These are phyloP conservation scores for Mongoloraphidia duomilia DNA, from an alignment of 2,888 invertebrate genomes.

Conservation along the genomic window DNA sequence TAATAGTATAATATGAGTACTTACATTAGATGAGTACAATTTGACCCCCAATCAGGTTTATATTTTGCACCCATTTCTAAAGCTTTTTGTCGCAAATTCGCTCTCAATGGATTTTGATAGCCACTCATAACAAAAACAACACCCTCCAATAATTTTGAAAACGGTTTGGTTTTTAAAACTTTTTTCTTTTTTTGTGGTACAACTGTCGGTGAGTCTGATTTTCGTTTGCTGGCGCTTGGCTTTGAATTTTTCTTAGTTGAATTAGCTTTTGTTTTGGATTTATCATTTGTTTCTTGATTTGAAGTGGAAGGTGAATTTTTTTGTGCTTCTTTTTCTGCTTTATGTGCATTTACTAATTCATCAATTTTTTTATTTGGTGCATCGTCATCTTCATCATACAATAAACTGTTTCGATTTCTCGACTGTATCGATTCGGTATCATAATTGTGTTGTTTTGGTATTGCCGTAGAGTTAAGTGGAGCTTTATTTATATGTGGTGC, in stretches of 20 bases:
- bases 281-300: slow-evolving; percentile 9
- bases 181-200: slow-evolving; percentile 19
- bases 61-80: slow-evolving; percentile 67
- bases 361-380: slow-evolving; percentile 31
- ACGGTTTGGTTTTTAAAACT: slow-evolving; percentile 29
- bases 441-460: slow-evolving; percentile 8
- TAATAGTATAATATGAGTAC: slow-evolving; percentile 20
- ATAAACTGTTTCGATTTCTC: slow-evolving; percentile 29
- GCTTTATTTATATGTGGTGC: slow-evolving; percentile 6
- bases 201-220: slow-evolving; percentile 16
- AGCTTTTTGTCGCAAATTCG: slow-evolving; percentile 49
- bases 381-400: slow-evolving; percentile 35
- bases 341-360: slow-evolving; percentile 24
- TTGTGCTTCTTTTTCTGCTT: slow-evolving; percentile 19
- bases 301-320: slow-evolving; percentile 9
- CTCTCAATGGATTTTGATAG: slow-evolving; percentile 68
- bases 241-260: not conserved
- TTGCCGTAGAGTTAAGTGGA: slow-evolving; percentile 9
- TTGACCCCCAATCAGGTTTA: slow-evolving; percentile 55
- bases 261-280: slow-evolving; percentile 4
- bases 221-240: slow-evolving; percentile 12
- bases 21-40: slow-evolving; percentile 77
- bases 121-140: slow-evolving; percentile 76
- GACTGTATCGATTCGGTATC: slow-evolving; percentile 8
- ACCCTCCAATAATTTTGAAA: slow-evolving; percentile 42